phyloP scores from a whole-genome alignment of 2,113 vertebrate species.

The Dendrocopos noguchii region DNA sequence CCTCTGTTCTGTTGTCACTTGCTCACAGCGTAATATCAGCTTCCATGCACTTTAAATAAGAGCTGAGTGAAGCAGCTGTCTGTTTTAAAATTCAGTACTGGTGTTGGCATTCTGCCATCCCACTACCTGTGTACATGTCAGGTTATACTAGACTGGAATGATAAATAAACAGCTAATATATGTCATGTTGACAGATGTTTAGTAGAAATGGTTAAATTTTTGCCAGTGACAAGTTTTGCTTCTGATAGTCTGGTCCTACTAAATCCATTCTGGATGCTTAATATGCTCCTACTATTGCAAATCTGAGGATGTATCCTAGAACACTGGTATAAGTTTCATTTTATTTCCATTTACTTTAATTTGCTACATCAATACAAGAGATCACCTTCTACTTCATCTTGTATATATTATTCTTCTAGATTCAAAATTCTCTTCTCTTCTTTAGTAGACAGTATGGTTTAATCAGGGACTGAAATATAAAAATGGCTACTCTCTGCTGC shows the following conservation, averaged over 20 bases:
- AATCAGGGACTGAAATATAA: neutral
- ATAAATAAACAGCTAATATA: neutral
- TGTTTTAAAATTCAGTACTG: neutral
- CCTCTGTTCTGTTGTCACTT: conserved; percentile 25
- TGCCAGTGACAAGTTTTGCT: neutral
- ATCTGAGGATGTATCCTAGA: neutral
- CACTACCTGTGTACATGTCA: neutral
- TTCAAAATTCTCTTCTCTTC: neutral
- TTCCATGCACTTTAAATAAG: conserved; percentile 9
- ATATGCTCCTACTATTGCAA: neutral
- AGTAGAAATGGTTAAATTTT: neutral
- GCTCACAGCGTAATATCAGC: neutral
- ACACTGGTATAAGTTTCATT: neutral
- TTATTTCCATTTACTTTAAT: neutral
- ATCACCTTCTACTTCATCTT: neutral
- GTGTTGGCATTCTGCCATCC: neutral
- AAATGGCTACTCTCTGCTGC: neutral
- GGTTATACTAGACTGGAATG: neutral
- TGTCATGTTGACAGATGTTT: neutral
- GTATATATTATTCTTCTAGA: neutral
- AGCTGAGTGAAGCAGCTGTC: neutral
- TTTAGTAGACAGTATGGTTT: neutral
- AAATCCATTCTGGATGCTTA: neutral
- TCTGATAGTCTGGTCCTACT: neutral
- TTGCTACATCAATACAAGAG: neutral